Conservation (phyloP, 2,113 vertebrate genomes). For the Callorhinus ursinus region DNA sequence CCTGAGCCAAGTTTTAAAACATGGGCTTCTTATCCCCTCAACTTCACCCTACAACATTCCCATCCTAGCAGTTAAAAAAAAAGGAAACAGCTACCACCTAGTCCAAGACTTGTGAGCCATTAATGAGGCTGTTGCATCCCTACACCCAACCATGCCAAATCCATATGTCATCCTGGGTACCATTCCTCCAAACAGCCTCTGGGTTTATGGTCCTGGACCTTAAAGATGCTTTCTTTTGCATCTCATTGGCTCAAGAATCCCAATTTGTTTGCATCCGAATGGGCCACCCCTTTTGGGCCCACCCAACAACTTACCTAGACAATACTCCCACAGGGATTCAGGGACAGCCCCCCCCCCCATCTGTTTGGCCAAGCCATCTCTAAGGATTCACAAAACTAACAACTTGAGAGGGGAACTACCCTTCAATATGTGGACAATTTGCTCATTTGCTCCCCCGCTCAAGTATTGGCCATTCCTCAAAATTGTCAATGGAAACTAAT, state of each 20-base stretch:
- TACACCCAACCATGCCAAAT: background rate
- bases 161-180: background rate
- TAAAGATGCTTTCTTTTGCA: background rate
- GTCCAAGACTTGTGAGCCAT: background rate
- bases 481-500: background rate
- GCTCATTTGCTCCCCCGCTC: background rate
- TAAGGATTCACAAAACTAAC: background rate
- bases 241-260: background rate
- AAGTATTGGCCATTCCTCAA: background rate
- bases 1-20: background rate
- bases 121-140: background rate
- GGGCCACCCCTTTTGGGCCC: no score
- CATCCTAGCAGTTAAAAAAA: background rate
- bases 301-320: background rate
- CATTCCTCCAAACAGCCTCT: background rate
- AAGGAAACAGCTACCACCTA: background rate
- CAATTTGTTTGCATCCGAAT: background rate
- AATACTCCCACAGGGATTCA: background rate
- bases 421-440: background rate
- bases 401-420: background rate
- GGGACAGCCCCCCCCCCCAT: background rate
- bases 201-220: background rate
- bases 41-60: background rate
- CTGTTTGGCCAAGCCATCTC: background rate
- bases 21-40: background rate